Conservation (phyloP, 2,113 vertebrate species). For the Chionodraco myersi region DNA sequence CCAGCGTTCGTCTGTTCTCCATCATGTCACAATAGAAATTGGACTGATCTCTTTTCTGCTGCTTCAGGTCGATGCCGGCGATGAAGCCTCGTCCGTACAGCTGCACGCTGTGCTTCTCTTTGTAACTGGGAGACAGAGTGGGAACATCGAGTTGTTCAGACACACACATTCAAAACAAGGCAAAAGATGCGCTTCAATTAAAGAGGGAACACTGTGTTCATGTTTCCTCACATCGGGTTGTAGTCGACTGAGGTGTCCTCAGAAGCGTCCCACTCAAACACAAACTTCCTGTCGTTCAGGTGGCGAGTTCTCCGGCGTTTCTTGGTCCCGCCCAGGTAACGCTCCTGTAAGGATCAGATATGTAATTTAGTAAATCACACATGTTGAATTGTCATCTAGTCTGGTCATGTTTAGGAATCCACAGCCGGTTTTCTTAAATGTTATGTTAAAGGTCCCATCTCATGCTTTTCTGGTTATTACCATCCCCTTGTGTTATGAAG, state of each 20-base stretch:
- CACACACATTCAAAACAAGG: not conserved
- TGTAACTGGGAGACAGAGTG: constrained; percentile 85
- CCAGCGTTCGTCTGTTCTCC: constrained; percentile 95
- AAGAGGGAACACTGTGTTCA: not conserved
- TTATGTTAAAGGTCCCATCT: too few species aligned
- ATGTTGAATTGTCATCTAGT: not conserved
- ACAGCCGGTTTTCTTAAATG: not conserved
- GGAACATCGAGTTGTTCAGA: not conserved
- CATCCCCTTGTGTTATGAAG: too few species aligned
- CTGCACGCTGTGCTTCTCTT: constrained; percentile 96
- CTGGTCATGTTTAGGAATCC: not conserved
- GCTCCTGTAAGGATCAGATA: constrained; percentile 84
- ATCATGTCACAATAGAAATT: constrained; percentile 97
- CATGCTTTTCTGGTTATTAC: too few species aligned
- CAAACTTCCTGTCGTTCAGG: constrained; percentile 97
- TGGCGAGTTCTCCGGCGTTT: constrained; percentile 94
- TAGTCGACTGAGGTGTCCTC: constrained; percentile 97
- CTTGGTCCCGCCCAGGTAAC: constrained; percentile 95
- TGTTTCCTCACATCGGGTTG: constrained; percentile 91
- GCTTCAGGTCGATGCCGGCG: constrained; percentile 96
- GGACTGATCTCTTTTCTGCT: constrained; percentile 97
- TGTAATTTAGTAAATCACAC: not conserved
- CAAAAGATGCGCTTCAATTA: not conserved
- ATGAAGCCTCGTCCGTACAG: constrained; percentile 96
- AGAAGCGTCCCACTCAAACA: constrained; percentile 98